Percentiles rank a stretch among this genome's conserved stretches.
Evolutionary conservation across 2,888 invertebrate genomes (phyloP).

Genomic region (Eupithecia exiguata): DNA sequence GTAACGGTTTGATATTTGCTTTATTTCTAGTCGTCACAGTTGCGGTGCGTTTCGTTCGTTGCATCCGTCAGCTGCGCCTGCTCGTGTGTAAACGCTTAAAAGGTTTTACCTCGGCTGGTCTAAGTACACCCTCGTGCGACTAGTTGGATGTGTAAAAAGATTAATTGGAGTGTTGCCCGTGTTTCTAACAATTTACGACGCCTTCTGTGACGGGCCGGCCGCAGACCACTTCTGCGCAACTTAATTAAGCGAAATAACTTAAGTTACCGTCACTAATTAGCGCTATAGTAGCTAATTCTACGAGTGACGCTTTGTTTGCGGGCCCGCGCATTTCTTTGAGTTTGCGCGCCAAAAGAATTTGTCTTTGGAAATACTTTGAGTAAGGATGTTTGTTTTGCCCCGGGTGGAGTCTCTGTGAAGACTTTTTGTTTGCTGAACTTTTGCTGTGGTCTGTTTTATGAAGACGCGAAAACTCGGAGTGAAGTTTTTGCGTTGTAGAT

Average conservation of each 20-base stretch:
- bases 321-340: constrained; percentile 76
- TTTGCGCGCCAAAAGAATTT: constrained; percentile 80
- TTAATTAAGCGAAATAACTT: constrained; percentile 84
- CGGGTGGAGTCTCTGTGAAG: constrained; percentile 60
- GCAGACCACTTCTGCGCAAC: constrained; percentile 82
- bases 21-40: constrained; percentile 13
- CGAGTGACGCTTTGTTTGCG: constrained; percentile 79
- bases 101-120: constrained; percentile 68
- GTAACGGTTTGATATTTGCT: constrained; percentile 6
- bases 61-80: constrained; percentile 42
- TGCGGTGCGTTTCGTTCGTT: constrained; percentile 26
- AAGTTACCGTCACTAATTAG: constrained; percentile 83
- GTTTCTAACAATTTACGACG: constrained; percentile 80
- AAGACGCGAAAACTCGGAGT: constrained; percentile 39
- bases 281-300: constrained; percentile 81
- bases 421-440: constrained; percentile 64
- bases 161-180: constrained; percentile 82
- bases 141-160: constrained; percentile 82
- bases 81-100: constrained; percentile 66
- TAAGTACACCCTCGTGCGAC: constrained; percentile 77
- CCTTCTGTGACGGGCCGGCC: constrained; percentile 77
- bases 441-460: constrained; percentile 53
- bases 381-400: constrained; percentile 76
- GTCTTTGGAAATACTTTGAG: constrained; percentile 79
- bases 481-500: constrained; percentile 30